Evolutionary conservation across 1,140 invertebrate species (phyloP), one percentile per base, ranked within the genome.

Genomic region (Lepidurus apus): DNA sequence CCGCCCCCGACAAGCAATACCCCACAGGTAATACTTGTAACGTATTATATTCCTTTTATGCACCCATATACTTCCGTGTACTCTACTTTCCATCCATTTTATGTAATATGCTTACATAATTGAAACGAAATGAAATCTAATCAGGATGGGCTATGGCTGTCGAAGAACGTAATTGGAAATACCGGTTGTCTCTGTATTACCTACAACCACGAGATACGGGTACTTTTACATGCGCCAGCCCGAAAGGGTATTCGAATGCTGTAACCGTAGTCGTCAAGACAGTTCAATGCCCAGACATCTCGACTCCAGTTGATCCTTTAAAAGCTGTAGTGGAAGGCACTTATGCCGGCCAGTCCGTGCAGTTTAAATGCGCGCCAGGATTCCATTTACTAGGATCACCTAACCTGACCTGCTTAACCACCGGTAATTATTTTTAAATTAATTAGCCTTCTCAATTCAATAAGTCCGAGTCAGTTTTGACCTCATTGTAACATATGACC

Each of bases 201-300:
- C 91, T 92, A 73, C 93, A 93, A 82, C 86, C 89, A 10, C 90
- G 92, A 24, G 93, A 95, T 85, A 92, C 92, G 9, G 94, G 93
- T 13, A 89, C 90, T 73, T 95, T 92, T 84, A 95, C 93, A 1
- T 96, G 94, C 83, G 89, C 92, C 1, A 91, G 93, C 0, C 93
- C 93, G 0, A 86, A 89, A 74, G 93, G 93, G 73, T 88, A 91
- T 74, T 93, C 91, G 34, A 94, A 96, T 85, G 93, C 91, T 74
- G 90, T 96, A 80, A 86, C 87, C 77, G 87, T 96, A 79, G 88
- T 90, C 84, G 91, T 95, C 83, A 89, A 91, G 87, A 93, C 92
- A 24, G 73, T 75, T 24, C 42, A 79, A 42, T 79, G 78, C 44
- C 85, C 87, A 78, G 83, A 42, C 4, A 21, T 43, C n/a, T 8